Conservation (phyloP, 2,888 invertebrate genomes). For the Bibio marci region DNA sequence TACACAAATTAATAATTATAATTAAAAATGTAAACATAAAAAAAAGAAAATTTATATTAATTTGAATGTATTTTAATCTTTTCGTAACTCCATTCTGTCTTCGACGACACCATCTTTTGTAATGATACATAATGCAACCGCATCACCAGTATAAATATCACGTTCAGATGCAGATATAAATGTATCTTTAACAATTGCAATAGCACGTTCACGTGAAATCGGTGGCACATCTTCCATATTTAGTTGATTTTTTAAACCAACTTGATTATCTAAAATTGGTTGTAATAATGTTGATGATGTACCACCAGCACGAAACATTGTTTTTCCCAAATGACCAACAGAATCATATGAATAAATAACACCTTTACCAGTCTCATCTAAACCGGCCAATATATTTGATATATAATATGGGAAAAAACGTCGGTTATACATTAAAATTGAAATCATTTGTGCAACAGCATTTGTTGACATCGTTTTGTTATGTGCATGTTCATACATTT, state of each 20-base stretch:
- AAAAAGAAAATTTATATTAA: background rate
- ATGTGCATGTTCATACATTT: slow-evolving; percentile 91
- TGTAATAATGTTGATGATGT: slow-evolving; percentile 81
- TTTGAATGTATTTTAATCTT: slow-evolving; percentile 2
- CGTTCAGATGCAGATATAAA: slow-evolving; percentile 96
- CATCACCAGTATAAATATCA: slow-evolving; percentile 95
- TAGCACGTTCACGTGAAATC: slow-evolving; percentile 62
- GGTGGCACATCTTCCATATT: slow-evolving; percentile 32
- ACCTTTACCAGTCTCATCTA: slow-evolving; percentile 86
- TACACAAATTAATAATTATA: too few relatives aligned
- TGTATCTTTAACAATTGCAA: slow-evolving; percentile 78
- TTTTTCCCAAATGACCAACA: slow-evolving; percentile 82
- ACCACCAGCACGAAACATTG: slow-evolving; percentile 75
- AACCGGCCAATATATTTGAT: slow-evolving; percentile 82
- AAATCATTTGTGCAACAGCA: slow-evolving; percentile 89
- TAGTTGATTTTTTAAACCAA: slow-evolving; percentile 70
- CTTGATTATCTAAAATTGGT: slow-evolving; percentile 90
- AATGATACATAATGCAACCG: slow-evolving; percentile 68
- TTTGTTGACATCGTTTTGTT: slow-evolving; percentile 82
- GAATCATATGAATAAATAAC: slow-evolving; percentile 95
- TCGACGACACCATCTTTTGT: slow-evolving; percentile 60
- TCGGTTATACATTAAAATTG: slow-evolving; percentile 88
- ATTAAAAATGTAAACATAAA: too few relatives aligned
- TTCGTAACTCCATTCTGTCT: slow-evolving; percentile 2
- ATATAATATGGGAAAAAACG: slow-evolving; percentile 98